These are phyloP conservation scores for Phylloscopus trochilus DNA, from an alignment of 2,113 vertebrate genomes.

Conservation along the genomic window DNA sequence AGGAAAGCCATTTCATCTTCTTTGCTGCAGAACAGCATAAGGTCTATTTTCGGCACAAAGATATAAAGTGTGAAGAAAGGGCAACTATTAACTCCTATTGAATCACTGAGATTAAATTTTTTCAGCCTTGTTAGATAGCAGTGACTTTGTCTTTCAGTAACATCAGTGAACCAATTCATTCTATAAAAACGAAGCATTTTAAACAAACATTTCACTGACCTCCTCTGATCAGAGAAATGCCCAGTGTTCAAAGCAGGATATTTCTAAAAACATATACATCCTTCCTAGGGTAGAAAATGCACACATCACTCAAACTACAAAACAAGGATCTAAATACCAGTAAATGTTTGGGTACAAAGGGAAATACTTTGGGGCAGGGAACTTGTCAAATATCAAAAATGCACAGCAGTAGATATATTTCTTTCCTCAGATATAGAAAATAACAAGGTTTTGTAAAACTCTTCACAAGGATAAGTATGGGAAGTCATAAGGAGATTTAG, in stretches of 20 bases:
- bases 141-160: not conserved
- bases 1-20: conserved; percentile 60
- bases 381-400: not conserved
- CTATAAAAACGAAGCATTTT: not conserved
- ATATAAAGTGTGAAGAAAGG: conserved; percentile 42
- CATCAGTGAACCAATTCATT: not conserved
- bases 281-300: not conserved
- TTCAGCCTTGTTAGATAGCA: not conserved
- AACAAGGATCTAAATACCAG: not conserved
- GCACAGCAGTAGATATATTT: not conserved
- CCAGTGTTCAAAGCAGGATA: not conserved
- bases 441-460: not conserved
- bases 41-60: conserved; percentile 31
- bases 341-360: not conserved
- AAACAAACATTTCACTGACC: not conserved
- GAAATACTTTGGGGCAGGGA: not conserved
- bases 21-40: not conserved
- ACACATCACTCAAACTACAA: not conserved
- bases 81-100: not conserved
- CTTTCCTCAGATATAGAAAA: not conserved
- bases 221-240: not conserved
- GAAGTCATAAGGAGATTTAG: not conserved
- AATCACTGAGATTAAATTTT: conserved; percentile 25
- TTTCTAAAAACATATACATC: not conserved
- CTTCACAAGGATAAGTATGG: not conserved